Conservation (phyloP, 1,140 invertebrate genomes). For the Teleogryllus occipitalis region DNA sequence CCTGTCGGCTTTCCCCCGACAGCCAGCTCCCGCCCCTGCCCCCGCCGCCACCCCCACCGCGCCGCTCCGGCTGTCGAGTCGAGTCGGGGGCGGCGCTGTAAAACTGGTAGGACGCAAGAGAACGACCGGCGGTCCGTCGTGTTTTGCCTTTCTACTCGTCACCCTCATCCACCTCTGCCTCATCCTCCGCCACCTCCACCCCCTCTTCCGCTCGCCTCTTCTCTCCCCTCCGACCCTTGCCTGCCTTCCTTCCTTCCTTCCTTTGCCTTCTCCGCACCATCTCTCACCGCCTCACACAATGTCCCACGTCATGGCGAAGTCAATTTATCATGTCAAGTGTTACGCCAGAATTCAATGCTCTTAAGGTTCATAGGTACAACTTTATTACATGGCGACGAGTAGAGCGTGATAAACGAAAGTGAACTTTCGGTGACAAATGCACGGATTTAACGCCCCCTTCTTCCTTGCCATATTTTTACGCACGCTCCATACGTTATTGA, state of each 20-base stretch:
- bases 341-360: constrained; percentile 3
- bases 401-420: background rate
- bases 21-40: background rate
- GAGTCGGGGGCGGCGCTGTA: background rate
- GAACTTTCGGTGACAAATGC: constrained; percentile 3
- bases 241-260: background rate
- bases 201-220: background rate
- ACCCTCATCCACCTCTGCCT: no score
- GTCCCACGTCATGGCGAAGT: background rate
- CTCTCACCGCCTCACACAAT: background rate
- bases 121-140: background rate
- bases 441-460: background rate
- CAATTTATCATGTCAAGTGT: constrained; percentile 5
- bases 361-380: constrained; percentile 4
- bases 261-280: background rate
- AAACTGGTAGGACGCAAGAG: background rate
- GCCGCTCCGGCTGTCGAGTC: background rate
- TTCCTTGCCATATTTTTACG: constrained; percentile 1
- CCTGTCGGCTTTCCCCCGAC: background rate
- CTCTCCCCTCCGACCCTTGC: background rate
- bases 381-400: constrained; percentile 4
- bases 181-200: no score
- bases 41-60: no score
- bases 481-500: background rate
- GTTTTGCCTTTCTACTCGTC: background rate